Evolutionary conservation across 2,113 vertebrate species (phyloP), one percentile per base, ranked within the genome.

Genomic region (Mystacornis crossleyi): DNA sequence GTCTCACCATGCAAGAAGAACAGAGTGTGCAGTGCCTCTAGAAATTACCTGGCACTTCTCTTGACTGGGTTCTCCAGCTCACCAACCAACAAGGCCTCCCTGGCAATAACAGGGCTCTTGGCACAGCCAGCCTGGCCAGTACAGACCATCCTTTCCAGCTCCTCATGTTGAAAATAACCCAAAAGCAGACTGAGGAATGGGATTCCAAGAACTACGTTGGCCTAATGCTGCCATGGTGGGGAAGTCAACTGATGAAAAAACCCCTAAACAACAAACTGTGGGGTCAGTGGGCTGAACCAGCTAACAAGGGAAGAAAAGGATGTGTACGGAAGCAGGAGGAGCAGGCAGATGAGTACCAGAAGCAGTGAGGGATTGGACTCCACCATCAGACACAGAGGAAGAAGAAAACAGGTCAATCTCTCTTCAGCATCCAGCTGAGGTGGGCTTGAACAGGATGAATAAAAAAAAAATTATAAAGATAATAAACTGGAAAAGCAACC

Each of bases 181-280:
- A 38, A 72, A 77, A 81, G 14, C 15, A 26, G 25, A 43, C 10
- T 2, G 20, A 78, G 26, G n/a, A 62, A 62, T 25, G 53, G 11
- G 17, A 71, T 72, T 86, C 54, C 57, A 86, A 48, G 34, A 86
- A 34, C 38, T 67, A 57, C 8, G 8, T 0, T 60, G 61, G 69
- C 38, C n/a, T 57, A 75, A 38, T 18, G 28, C 38, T 45, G 66
- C 66, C 54, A 47, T 7, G 2, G 42, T 33, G 34, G 16, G 16
- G 7, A 34, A 60, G 11, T 12, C 18, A 40, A 20, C 1, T 48
- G 26, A 82, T 31, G 1, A 3, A 60, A 45, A 72, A n/a, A n/a
- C 20, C 2, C 5, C 4, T 33, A 25, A 55, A 28, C 21, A 77
- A 36, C 0, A 0, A 70, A 28, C 55, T 36, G 3, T 5, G 4